Conservation (phyloP, 1,140 invertebrate species). For the Zaprionus nigranus region DNA sequence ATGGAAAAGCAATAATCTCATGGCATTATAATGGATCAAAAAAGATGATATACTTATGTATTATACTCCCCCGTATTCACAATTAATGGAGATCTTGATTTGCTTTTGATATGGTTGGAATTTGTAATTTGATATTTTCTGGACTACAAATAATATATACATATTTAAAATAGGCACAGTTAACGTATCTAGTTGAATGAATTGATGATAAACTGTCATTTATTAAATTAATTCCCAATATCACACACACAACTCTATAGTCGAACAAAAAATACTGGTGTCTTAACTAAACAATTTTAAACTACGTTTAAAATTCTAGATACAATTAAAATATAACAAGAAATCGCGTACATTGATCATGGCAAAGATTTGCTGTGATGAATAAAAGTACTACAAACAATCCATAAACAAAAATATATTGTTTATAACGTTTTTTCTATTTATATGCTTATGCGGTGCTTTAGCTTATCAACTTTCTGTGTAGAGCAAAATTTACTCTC, state of each 20-base stretch:
- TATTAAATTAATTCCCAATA: not conserved
- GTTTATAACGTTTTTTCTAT: not conserved
- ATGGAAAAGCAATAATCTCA: slow-evolving; percentile 36
- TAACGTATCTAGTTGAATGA: not conserved
- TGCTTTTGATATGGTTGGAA: not conserved
- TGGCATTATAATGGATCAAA: slow-evolving; percentile 29
- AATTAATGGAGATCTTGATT: not conserved
- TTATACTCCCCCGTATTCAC: not conserved
- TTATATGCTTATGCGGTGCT: not conserved
- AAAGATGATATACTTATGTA: slow-evolving; percentile 36
- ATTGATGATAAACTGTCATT: not conserved
- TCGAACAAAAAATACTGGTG: not conserved
- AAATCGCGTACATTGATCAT: not conserved
- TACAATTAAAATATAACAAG: not conserved
- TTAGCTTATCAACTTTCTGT: too few species aligned
- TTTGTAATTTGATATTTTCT: slow-evolving; percentile 1
- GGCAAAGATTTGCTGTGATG: not conserved
- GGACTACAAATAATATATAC: not conserved
- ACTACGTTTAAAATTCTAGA: not conserved
- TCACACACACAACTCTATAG: not conserved
- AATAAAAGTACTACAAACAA: not conserved
- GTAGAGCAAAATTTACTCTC: too few species aligned
- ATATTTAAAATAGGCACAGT: not conserved
- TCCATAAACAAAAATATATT: not conserved
- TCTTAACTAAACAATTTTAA: slow-evolving; percentile 1